Evolutionary conservation across 2,888 invertebrate species (phyloP).

Genomic region (Megalurothrips usitatus): DNA sequence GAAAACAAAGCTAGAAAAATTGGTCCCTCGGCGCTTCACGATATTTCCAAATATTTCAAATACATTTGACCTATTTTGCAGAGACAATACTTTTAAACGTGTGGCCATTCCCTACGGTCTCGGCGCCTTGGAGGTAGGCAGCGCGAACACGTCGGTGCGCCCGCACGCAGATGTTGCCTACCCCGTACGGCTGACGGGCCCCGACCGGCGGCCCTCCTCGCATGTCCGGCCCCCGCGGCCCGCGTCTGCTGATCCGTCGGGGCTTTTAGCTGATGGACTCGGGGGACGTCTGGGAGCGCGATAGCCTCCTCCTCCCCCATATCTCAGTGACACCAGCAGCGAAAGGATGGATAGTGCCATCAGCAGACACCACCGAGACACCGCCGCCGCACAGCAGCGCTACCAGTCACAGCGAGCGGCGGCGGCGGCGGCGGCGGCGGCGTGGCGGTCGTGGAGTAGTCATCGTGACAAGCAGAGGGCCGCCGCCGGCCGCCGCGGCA

Average conservation of each 20-base stretch:
- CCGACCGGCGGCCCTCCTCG: too few relatives aligned
- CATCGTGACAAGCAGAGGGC: too few relatives aligned
- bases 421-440: too few relatives aligned
- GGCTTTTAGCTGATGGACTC: conserved; percentile 9
- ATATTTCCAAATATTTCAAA: too few relatives aligned
- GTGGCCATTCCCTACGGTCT: neutral
- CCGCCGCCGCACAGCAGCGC: neutral
- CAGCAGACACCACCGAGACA: neutral
- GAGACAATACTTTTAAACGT: too few relatives aligned
- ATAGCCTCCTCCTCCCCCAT: neutral
- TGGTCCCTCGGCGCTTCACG: too few relatives aligned
- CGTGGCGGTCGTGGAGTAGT: too few relatives aligned
- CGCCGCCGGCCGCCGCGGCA: too few relatives aligned
- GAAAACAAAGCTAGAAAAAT: too few relatives aligned
- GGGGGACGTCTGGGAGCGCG: neutral
- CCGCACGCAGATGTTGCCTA: conserved; percentile 7
- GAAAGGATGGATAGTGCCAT: neutral
- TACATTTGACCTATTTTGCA: too few relatives aligned
- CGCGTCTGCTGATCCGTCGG: neutral
- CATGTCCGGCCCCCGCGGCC: neutral
- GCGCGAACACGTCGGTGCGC: neutral
- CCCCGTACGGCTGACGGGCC: neutral
- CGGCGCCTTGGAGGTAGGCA: conserved; percentile 13
- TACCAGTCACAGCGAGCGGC: too few relatives aligned
- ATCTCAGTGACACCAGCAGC: neutral